These are phyloP conservation scores for Escarpia spicata DNA, from an alignment of 2,888 invertebrate genomes.

Conservation along the genomic window DNA sequence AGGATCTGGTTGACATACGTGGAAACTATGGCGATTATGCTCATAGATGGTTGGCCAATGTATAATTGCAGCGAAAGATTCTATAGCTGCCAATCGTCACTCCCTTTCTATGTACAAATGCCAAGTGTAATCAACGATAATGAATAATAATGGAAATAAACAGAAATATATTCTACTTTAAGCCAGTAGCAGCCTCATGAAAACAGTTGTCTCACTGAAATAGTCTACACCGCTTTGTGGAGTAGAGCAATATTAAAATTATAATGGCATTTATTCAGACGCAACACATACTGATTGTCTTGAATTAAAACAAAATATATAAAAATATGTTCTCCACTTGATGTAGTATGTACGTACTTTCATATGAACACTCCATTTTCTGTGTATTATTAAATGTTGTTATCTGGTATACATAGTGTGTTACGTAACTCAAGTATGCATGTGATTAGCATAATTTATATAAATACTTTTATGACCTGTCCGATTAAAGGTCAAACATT, in stretches of 20 bases:
- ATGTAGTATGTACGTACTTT: background rate
- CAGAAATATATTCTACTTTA: background rate
- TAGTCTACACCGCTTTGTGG: background rate
- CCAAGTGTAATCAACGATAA: background rate
- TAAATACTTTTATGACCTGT: conserved; percentile 9
- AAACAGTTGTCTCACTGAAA: background rate
- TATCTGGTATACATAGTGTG: background rate
- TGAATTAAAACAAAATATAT: background rate
- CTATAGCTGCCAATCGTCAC: no score
- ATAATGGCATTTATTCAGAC: background rate
- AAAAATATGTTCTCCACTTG: background rate
- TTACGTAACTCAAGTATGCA: background rate
- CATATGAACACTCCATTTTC: background rate
- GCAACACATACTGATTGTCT: background rate
- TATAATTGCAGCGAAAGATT: no score
- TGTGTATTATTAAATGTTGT: background rate
- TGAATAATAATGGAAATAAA: background rate
- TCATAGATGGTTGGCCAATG: no score
- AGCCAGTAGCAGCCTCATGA: background rate
- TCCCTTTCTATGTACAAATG: background rate
- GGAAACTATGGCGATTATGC: no score
- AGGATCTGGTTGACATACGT: no score
- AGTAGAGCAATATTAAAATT: background rate
- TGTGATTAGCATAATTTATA: background rate
- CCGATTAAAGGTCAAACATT: background rate